These are phyloP conservation scores for Phycodurus eques DNA, from an alignment of 2,113 vertebrate genomes.

Conservation along the genomic window DNA sequence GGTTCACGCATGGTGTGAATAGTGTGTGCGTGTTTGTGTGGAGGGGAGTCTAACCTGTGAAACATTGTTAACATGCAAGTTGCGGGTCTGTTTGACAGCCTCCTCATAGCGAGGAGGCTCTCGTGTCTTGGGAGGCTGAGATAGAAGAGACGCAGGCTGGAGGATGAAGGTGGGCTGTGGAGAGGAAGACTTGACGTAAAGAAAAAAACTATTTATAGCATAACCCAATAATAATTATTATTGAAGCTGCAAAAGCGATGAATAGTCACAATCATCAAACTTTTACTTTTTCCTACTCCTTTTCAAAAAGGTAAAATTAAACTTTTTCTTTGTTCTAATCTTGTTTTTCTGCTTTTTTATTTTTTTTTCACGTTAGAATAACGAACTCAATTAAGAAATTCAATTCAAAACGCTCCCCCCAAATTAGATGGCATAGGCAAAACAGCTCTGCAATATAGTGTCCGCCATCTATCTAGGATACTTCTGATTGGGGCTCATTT, in stretches of 20 bases:
- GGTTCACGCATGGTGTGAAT: background rate
- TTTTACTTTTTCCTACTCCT: too few species aligned
- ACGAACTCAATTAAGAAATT: too few species aligned
- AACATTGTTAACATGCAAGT: slow-evolving; percentile 68
- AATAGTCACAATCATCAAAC: background rate
- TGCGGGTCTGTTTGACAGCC: slow-evolving; percentile 91
- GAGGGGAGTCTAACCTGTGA: slow-evolving; percentile 75
- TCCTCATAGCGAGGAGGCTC: slow-evolving; percentile 96
- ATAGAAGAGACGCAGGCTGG: slow-evolving; percentile 75
- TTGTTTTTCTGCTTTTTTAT: too few species aligned
- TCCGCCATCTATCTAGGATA: too few species aligned
- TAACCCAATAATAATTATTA: background rate
- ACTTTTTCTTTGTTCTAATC: too few species aligned
- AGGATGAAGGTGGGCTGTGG: slow-evolving; percentile 77
- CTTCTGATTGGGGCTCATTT: too few species aligned
- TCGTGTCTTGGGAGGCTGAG: slow-evolving; percentile 78
- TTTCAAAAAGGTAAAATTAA: too few species aligned
- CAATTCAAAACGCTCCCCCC: too few species aligned
- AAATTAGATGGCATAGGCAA: too few species aligned
- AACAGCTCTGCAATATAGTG: too few species aligned
- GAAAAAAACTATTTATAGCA: background rate
- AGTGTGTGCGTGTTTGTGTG: background rate
- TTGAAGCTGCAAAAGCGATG: background rate
- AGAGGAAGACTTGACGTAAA: slow-evolving; percentile 69
- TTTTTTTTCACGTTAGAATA: too few species aligned